These are phyloP conservation scores for Catocala nupta DNA, from an alignment of 2,888 invertebrate genomes.

Conservation along the genomic window DNA sequence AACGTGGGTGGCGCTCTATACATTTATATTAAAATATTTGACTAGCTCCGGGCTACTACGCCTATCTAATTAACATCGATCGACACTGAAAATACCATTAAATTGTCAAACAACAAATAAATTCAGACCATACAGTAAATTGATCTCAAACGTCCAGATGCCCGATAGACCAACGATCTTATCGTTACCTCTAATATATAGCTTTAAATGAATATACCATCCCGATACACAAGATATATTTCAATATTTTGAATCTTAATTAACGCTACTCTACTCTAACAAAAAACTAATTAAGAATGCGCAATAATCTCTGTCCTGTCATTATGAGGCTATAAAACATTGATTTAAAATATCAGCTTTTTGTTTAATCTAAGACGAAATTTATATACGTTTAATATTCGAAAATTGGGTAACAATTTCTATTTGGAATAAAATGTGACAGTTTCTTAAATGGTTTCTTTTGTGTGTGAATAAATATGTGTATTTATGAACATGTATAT, in stretches of 20 bases:
- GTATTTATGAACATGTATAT: constrained; percentile 30
- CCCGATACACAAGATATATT: constrained; percentile 30
- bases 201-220: constrained; percentile 43
- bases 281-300: constrained; percentile 50
- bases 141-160: constrained; percentile 52
- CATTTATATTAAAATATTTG: constrained; percentile 69
- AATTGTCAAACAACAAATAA: constrained; percentile 71
- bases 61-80: constrained; percentile 56
- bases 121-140: constrained; percentile 60
- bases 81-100: constrained; percentile 69
- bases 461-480: constrained; percentile 45
- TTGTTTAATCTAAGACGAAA: constrained; percentile 35
- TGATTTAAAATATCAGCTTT: constrained; percentile 37
- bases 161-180: constrained; percentile 44
- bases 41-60: constrained; percentile 60
- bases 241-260: constrained; percentile 46
- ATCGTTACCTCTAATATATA: constrained; percentile 51
- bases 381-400: constrained; percentile 36
- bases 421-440: constrained; percentile 40
- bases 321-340: constrained; percentile 44
- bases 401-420: constrained; percentile 40
- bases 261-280: constrained; percentile 42
- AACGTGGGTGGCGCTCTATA: constrained; percentile 72
- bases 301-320: constrained; percentile 47
- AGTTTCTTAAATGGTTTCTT: constrained; percentile 39